Evolutionary conservation across 2,888 invertebrate genomes (phyloP).

Genomic region (Synergus umbraculus): DNA sequence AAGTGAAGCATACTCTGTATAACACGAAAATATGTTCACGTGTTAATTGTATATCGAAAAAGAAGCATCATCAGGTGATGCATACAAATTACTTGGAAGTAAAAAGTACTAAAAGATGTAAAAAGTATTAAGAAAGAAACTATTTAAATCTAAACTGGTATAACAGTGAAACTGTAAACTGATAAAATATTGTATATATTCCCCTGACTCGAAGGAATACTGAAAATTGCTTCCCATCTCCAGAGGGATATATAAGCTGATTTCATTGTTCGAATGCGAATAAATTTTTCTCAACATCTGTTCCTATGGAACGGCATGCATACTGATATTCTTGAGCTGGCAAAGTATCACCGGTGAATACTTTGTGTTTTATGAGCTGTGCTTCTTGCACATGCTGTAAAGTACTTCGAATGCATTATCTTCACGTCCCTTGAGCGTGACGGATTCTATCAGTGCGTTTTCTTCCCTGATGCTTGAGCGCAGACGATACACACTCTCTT

Average conservation of each 20-base stretch:
- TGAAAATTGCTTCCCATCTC: not conserved
- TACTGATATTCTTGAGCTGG: slow-evolving; percentile 40
- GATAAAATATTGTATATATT: not conserved
- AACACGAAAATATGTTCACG: slow-evolving; percentile 5
- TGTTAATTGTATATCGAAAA: not conserved
- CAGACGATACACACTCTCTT: slow-evolving; percentile 6
- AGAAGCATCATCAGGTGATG: not conserved
- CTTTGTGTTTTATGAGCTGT: slow-evolving; percentile 57
- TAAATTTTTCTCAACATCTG: slow-evolving; percentile 15
- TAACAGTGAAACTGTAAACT: no score
- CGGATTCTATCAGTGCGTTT: slow-evolving; percentile 37
- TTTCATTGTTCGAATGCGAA: slow-evolving; percentile 32
- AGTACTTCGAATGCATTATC: slow-evolving; percentile 39
- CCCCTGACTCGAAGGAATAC: not conserved
- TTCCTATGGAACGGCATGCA: slow-evolving; percentile 51
- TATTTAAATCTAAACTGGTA: no score
- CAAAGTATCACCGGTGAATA: slow-evolving; percentile 52
- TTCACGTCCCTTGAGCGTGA: slow-evolving; percentile 19
- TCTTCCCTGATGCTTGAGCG: slow-evolving; percentile 20
- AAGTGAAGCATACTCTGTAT: not conserved
- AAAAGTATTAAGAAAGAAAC: no score
- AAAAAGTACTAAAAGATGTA: no score
- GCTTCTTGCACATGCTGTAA: slow-evolving; percentile 49
- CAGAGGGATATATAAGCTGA: not conserved
- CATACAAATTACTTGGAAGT: not conserved